phyloP scores from a whole-genome alignment of 2,797 vertebrate species.

The Artibeus lituratus region DNA sequence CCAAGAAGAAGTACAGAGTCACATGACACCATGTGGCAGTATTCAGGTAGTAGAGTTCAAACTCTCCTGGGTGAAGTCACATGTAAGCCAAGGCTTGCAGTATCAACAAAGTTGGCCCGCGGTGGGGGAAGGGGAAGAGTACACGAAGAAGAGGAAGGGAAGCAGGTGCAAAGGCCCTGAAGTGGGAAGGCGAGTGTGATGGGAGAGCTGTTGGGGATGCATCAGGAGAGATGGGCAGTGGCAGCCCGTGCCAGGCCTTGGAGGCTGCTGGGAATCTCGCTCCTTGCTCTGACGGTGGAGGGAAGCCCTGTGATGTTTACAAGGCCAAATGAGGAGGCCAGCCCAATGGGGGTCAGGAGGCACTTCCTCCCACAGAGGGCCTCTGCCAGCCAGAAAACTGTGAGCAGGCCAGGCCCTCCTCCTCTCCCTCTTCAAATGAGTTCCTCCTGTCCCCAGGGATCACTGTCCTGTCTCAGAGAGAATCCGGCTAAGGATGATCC shows the following conservation, averaged over 20 bases:
- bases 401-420: not conserved
- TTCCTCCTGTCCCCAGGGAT: not conserved
- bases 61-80: not conserved
- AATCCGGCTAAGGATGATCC: not conserved
- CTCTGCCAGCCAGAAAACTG: not conserved
- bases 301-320: not conserved
- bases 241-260: not conserved
- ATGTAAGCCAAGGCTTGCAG: not conserved
- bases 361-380: not conserved
- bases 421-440: not conserved
- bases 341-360: not conserved
- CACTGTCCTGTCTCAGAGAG: conserved; percentile 18
- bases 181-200: not conserved
- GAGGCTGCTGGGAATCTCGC: not conserved
- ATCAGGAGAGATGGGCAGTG: not conserved
- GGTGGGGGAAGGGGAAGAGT: not conserved
- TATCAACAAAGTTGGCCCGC: not conserved
- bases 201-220: not conserved
- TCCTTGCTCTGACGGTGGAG: not conserved
- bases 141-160: not conserved
- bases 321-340: not conserved
- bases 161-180: not conserved
- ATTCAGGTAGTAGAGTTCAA: not conserved
- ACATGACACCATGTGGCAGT: not conserved
- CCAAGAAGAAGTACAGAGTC: not conserved